Conservation (phyloP, 2,797 vertebrate species). For the Heteromormyrus szaboi region DNA sequence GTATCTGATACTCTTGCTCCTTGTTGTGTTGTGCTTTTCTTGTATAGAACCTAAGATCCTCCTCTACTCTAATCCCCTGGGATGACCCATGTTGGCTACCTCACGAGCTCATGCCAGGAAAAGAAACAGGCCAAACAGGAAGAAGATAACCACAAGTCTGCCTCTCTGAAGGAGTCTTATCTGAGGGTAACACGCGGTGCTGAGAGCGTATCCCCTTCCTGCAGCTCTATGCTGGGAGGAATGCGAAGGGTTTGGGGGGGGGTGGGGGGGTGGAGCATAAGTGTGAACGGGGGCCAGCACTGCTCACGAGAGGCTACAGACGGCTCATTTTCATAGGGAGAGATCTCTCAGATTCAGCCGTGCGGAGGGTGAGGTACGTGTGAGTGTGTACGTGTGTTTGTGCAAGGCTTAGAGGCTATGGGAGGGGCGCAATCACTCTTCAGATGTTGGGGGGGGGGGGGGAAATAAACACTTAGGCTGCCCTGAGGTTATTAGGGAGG, state of each 20-base stretch:
- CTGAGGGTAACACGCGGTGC: not conserved
- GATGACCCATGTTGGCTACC: not conserved
- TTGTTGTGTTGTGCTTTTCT: not conserved
- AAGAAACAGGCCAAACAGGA: not conserved
- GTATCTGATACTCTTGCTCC: not conserved
- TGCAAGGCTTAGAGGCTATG: not conserved
- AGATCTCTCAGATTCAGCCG: not conserved
- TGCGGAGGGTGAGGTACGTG: not conserved
- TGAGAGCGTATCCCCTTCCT: constrained; percentile 10
- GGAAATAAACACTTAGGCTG: not conserved
- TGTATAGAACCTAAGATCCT: not conserved
- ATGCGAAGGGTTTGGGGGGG: not conserved
- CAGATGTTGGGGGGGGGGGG: not conserved
- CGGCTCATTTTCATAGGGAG: not conserved
- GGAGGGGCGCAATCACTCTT: not conserved
- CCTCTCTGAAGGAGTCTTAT: constrained; percentile 20
- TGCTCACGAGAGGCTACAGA: not conserved
- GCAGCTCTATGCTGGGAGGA: not conserved
- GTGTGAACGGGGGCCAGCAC: not conserved
- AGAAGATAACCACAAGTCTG: not conserved
- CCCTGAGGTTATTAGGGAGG: not conserved
- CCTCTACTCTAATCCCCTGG: not conserved
- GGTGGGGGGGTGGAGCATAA: not conserved
- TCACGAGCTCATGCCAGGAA: not conserved
- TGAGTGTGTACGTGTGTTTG: not conserved